Percentiles rank a stretch among this genome's conserved stretches.
Evolutionary conservation across 1,140 invertebrate genomes (phyloP).

Genomic region (Bombus pyrosoma): DNA sequence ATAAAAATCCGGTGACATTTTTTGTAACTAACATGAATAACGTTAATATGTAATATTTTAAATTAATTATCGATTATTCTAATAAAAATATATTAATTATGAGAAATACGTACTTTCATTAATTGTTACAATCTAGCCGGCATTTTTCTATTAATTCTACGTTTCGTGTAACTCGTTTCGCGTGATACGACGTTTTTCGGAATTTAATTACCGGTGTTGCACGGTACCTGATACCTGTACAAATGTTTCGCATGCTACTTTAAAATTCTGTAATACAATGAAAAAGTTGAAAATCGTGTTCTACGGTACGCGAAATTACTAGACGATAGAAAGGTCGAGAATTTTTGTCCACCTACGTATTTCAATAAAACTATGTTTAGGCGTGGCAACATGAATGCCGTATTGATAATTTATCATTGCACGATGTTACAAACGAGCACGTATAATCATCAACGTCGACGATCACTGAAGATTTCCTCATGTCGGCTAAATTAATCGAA

Average conservation of each 20-base stretch:
- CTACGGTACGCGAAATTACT: background rate
- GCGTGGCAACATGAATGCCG: background rate
- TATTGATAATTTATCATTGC: slow-evolving; percentile 30
- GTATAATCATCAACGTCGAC: slow-evolving; percentile 2
- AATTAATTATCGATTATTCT: no score
- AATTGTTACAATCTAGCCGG: no score
- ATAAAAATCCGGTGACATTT: no score
- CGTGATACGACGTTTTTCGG: no score
- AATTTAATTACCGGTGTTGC: no score
- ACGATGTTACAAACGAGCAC: background rate
- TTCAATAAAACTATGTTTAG: slow-evolving; percentile 3
- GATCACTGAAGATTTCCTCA: background rate
- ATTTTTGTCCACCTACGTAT: background rate
- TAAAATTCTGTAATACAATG: background rate
- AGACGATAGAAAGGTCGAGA: background rate
- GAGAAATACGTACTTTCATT: no score
- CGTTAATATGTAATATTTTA: no score
- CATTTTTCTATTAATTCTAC: no score
- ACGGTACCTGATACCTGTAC: no score
- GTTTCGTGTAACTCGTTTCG: no score
- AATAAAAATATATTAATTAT: no score
- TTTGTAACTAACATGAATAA: no score
- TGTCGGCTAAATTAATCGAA: background rate
- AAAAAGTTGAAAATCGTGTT: background rate
- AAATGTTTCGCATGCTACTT: background rate